Evolutionary conservation across 1,140 invertebrate genomes (phyloP).

Genomic region (Heliothis virescens): DNA sequence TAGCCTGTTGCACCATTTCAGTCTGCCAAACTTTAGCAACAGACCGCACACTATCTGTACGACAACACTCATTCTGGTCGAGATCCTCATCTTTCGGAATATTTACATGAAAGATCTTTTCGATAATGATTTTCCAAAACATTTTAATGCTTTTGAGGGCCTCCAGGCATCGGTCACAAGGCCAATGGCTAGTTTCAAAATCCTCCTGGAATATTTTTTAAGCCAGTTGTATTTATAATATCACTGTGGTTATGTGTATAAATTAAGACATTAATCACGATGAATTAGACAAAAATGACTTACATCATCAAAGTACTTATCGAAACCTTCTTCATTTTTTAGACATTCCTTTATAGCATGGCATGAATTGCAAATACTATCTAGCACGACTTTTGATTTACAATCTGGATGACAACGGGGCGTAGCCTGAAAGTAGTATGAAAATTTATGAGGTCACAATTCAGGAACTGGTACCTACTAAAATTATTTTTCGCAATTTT

Average conservation of each 20-base stretch:
- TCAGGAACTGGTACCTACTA: no score
- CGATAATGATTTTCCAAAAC: conserved; percentile 79
- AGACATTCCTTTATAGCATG: conserved; percentile 73
- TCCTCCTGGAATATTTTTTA: conserved; percentile 69
- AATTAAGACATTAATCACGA: no score
- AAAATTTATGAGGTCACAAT: background rate
- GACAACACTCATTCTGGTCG: conserved; percentile 43
- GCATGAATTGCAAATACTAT: conserved; percentile 76
- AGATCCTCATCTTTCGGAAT: conserved; percentile 59
- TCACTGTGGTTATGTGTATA: no score
- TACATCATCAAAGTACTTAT: conserved; percentile 77
- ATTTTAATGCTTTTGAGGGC: conserved; percentile 79
- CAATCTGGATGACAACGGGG: conserved; percentile 75
- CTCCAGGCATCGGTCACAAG: conserved; percentile 77
- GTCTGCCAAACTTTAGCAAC: conserved; percentile 70
- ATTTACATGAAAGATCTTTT: conserved; percentile 73
- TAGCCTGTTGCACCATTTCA: conserved; percentile 71
- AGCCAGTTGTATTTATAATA: background rate
- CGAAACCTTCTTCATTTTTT: conserved; percentile 66
- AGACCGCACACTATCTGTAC: conserved; percentile 59
- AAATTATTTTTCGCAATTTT: background rate
- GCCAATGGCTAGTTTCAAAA: conserved; percentile 79
- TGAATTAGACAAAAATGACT: conserved; percentile 42
- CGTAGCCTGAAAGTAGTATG: conserved; percentile 57
- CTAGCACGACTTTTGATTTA: conserved; percentile 75